Evolutionary conservation across 2,797 vertebrate genomes (phyloP).

Genomic region (Bovichtus variegatus): DNA sequence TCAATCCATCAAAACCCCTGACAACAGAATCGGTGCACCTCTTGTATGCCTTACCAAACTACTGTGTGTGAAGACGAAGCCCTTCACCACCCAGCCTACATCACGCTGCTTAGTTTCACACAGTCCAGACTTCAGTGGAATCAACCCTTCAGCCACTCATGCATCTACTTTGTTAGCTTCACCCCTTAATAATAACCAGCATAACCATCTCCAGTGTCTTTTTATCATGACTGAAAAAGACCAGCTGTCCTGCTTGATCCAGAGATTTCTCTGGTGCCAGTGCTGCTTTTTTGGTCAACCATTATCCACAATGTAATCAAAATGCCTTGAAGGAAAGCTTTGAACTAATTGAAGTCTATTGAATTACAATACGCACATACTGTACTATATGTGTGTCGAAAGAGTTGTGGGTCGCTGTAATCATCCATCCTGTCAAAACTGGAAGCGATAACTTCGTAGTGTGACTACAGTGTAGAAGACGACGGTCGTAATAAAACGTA

Average conservation of each 20-base stretch:
- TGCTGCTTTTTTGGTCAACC: neutral
- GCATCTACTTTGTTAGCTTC: neutral
- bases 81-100: neutral
- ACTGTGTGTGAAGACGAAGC: constrained; percentile 7
- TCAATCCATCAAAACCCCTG: neutral
- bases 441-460: neutral
- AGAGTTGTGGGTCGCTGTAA: constrained; percentile 9
- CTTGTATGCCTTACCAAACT: neutral
- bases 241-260: neutral
- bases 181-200: neutral
- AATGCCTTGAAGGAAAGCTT: neutral
- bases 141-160: neutral
- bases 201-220: neutral
- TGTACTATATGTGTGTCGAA: neutral
- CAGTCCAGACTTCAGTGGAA: neutral
- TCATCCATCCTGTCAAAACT: constrained; percentile 13
- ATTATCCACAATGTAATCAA: neutral
- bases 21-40: constrained; percentile 8
- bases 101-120: neutral
- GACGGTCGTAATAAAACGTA: neutral
- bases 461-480: neutral
- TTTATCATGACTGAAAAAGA: neutral
- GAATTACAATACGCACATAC: neutral
- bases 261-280: neutral
- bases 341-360: neutral